Evolutionary conservation across 2,113 vertebrate genomes (phyloP).

Genomic region (Beaufortia kweichowensis): DNA sequence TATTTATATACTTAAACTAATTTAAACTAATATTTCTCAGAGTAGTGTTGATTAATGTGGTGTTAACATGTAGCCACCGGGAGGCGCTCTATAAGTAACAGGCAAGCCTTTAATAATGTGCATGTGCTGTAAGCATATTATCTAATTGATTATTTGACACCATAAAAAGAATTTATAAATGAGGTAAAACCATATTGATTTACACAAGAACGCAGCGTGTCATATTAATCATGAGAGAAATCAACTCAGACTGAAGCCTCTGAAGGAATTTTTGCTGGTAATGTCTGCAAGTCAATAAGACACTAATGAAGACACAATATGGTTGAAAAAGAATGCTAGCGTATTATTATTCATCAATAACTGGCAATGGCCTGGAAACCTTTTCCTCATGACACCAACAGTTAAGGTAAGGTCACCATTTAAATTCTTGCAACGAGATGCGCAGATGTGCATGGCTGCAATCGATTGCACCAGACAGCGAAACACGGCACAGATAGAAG

Average conservation of each 20-base stretch:
- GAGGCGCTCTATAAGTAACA: conserved; percentile 31
- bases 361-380: no score
- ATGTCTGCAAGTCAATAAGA: not conserved
- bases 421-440: conserved; percentile 4
- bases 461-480: conserved; percentile 31
- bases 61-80: conserved; percentile 9
- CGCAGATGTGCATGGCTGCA: conserved; percentile 14
- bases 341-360: conserved; percentile 28
- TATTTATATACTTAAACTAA: not conserved
- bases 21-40: no score
- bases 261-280: not conserved
- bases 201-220: not conserved
- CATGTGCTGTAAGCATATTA: not conserved
- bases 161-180: conserved; percentile 24
- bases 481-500: conserved; percentile 29
- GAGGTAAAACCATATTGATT: conserved; percentile 24
- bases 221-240: not conserved
- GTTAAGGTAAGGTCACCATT: conserved; percentile 9
- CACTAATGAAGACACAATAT: conserved; percentile 6
- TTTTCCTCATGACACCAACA: conserved; percentile 11
- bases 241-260: not conserved
- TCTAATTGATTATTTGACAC: conserved; percentile 28
- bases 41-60: not conserved
- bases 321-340: not conserved
- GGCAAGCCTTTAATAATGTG: conserved; percentile 25